A percentile compares a stretch with the other conserved stretches of the same genome.
Evolutionary conservation across 2,888 invertebrate species (phyloP).

Genomic region (Agrotis clavis): DNA sequence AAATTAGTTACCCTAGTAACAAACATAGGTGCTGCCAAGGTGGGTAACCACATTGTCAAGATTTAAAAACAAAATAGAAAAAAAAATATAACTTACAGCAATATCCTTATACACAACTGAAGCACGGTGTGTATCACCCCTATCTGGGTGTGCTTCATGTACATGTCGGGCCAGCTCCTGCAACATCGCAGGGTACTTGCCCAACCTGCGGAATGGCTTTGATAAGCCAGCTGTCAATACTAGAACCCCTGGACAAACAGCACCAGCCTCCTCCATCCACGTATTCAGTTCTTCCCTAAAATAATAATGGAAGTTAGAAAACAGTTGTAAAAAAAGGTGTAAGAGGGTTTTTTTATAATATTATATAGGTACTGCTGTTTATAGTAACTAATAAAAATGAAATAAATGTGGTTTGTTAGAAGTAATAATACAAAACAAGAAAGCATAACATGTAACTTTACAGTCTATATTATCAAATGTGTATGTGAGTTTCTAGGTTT

Average conservation of each 20-base stretch:
- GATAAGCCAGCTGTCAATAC: constrained; percentile 98
- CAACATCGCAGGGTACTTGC: constrained; percentile 98
- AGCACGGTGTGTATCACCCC: constrained; percentile 99
- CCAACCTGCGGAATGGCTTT: constrained; percentile 98
- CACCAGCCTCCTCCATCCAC: constrained; percentile 97
- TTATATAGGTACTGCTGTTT: too few species aligned
- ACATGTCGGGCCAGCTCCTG: constrained; percentile 99
- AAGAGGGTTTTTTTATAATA: too few species aligned
- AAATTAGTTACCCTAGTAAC: too few species aligned
- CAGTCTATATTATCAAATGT: too few species aligned
- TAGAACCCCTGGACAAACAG: constrained; percentile 96
- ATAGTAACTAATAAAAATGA: too few species aligned
- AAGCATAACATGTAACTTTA: too few species aligned
- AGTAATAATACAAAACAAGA: neutral
- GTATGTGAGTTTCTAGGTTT: too few species aligned
- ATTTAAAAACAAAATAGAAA: neutral
- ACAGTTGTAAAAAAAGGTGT: too few species aligned
- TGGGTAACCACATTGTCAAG: neutral
- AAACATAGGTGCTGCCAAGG: too few species aligned
- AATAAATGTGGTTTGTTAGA: too few species aligned
- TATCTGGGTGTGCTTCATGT: constrained; percentile 98
- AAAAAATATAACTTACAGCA: constrained; percentile 92
- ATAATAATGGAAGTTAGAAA: constrained; percentile 8
- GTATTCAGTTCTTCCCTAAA: constrained; percentile 95
- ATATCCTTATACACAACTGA: constrained; percentile 98